Evolutionary conservation across 2,888 invertebrate genomes (phyloP).

Genomic region (Choristoneura rosaceana): DNA sequence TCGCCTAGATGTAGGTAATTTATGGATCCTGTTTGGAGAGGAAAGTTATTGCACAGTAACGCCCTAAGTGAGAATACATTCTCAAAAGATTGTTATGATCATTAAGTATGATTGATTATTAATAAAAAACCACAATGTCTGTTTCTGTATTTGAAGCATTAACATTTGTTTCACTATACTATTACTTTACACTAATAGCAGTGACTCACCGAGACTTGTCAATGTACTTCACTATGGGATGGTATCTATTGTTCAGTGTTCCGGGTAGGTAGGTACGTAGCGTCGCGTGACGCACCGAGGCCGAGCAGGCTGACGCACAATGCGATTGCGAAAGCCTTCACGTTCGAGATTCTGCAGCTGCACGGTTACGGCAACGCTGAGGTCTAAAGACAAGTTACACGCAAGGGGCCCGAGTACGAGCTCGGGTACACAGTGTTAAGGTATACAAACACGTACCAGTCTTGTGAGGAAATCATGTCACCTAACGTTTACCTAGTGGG

Average conservation of each 20-base stretch:
- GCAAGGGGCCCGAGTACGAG: conserved; percentile 63
- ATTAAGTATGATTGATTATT: neutral
- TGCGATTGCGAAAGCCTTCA: conserved; percentile 42
- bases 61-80: conserved; percentile 28
- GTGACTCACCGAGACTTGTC: conserved; percentile 45
- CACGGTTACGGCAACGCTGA: conserved; percentile 56
- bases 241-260: conserved; percentile 41
- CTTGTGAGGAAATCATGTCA: conserved; percentile 64
- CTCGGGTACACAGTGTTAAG: conserved; percentile 50
- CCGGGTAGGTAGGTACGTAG: conserved; percentile 27
- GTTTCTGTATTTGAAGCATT: conserved; percentile 24
- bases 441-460: conserved; percentile 46
- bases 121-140: conserved; percentile 18
- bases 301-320: conserved; percentile 14
- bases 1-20: conserved; percentile 30
- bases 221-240: conserved; percentile 32
- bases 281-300: conserved; percentile 31
- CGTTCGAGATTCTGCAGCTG: conserved; percentile 45
- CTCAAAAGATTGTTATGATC: neutral
- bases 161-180: conserved; percentile 4
- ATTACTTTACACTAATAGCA: conserved; percentile 38
- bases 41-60: conserved; percentile 40
- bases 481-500: conserved; percentile 83
- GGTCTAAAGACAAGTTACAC: conserved; percentile 77
- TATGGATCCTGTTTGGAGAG: conserved; percentile 40